Evolutionary conservation across 2,888 invertebrate genomes (phyloP).

Genomic region (Megaustenia siamemsis): DNA sequence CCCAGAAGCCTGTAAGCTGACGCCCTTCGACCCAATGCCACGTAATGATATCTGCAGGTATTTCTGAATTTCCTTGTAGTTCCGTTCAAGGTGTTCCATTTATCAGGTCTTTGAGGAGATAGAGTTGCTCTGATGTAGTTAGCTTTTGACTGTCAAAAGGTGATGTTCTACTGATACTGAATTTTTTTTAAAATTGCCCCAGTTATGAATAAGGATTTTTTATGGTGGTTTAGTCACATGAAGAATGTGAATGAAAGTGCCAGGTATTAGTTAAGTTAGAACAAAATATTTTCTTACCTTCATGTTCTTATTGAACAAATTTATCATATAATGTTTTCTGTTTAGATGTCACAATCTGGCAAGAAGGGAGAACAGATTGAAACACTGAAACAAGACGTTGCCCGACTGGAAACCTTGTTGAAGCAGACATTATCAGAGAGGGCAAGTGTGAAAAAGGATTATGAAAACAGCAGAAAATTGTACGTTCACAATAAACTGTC

Average conservation of each 20-base stretch:
- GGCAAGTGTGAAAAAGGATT: not conserved
- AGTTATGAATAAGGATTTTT: not conserved
- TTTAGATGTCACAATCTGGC: conserved; percentile 13
- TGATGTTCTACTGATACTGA: not conserved
- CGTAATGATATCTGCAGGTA: no score
- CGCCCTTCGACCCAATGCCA: no score
- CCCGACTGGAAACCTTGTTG: not conserved
- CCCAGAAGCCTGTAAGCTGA: no score
- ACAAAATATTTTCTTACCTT: not conserved
- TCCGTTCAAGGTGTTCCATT: no score
- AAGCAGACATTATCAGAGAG: not conserved
- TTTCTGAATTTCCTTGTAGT: no score
- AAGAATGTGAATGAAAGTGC: not conserved
- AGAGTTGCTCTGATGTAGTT: no score
- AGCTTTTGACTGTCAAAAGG: not conserved
- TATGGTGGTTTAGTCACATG: no score
- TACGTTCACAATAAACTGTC: conserved; percentile 6
- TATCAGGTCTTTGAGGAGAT: no score
- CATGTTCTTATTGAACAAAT: not conserved
- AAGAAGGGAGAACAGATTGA: conserved; percentile 37
- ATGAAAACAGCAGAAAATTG: not conserved
- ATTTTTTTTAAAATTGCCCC: not conserved
- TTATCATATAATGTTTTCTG: not conserved
- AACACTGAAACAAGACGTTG: not conserved
- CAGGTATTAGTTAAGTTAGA: not conserved